A percentile compares a stretch with the other conserved stretches of the same genome.
Evolutionary conservation across 2,113 vertebrate genomes (phyloP).

Genomic region (rabbit (Oryctolagus cuniculus)): DNA sequence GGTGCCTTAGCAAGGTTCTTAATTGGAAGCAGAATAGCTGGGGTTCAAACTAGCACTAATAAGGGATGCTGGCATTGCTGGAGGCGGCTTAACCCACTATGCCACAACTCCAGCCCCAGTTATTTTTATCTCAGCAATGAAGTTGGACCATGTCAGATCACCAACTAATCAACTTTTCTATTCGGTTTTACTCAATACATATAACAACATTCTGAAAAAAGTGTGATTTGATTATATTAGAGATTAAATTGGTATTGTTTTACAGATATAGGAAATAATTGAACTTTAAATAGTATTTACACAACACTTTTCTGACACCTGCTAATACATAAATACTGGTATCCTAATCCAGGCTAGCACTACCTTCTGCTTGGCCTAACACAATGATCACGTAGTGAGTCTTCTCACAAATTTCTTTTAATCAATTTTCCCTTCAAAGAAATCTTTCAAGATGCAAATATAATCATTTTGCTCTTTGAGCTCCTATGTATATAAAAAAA

Average conservation of each 20-base stretch:
- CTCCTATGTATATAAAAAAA: not conserved
- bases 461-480: not conserved
- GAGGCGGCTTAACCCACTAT: no score
- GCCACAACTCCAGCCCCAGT: no score
- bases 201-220: not conserved
- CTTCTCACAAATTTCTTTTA: not conserved
- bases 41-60: no score
- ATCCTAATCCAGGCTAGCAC: not conserved
- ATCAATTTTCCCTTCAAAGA: not conserved
- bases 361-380: not conserved
- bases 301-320: not conserved
- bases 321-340: not conserved
- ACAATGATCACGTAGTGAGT: not conserved
- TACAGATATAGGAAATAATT: not conserved
- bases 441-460: not conserved
- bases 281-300: not conserved
- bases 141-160: not conserved
- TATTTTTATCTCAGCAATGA: not conserved
- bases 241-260: not conserved
- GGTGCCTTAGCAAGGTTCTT: no score
- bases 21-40: no score
- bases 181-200: not conserved
- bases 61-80: no score
- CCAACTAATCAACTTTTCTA: slow-evolving; percentile 12
- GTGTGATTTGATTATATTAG: not conserved